Percentiles rank a stretch among this genome's conserved stretches.
These are phyloP conservation scores for Pachycephala philippinensis DNA, from an alignment of 2,113 vertebrate species.

Conservation along the genomic window DNA sequence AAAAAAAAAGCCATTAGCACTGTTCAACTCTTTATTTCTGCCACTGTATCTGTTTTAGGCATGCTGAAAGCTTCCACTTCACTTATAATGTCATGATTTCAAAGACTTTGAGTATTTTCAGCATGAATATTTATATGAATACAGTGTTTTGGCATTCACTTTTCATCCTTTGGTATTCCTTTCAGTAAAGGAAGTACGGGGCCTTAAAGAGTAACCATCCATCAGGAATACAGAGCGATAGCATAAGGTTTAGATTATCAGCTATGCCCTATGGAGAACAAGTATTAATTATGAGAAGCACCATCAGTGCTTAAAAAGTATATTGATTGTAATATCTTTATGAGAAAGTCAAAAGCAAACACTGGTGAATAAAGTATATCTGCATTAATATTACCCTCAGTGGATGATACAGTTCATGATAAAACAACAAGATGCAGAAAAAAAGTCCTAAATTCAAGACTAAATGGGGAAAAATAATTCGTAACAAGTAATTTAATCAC, in stretches of 20 bases:
- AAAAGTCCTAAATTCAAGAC: not conserved
- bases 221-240: not conserved
- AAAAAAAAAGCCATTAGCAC: not conserved
- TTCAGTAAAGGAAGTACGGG: not conserved
- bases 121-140: not conserved
- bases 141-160: not conserved
- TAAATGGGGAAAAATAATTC: not conserved
- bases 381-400: not conserved
- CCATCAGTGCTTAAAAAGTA: not conserved
- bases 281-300: not conserved
- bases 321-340: not conserved
- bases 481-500: constrained; percentile 15
- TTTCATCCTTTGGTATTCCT: not conserved
- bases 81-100: not conserved
- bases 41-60: not conserved
- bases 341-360: not conserved
- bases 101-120: not conserved
- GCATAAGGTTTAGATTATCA: not conserved
- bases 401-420: not conserved
- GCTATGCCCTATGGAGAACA: not conserved
- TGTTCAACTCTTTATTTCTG: not conserved
- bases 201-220: not conserved
- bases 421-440: not conserved
- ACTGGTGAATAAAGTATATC: not conserved
- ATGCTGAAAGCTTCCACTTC: not conserved